Conservation (phyloP, 1,140 invertebrate genomes). For the Drosophila simulans region DNA sequence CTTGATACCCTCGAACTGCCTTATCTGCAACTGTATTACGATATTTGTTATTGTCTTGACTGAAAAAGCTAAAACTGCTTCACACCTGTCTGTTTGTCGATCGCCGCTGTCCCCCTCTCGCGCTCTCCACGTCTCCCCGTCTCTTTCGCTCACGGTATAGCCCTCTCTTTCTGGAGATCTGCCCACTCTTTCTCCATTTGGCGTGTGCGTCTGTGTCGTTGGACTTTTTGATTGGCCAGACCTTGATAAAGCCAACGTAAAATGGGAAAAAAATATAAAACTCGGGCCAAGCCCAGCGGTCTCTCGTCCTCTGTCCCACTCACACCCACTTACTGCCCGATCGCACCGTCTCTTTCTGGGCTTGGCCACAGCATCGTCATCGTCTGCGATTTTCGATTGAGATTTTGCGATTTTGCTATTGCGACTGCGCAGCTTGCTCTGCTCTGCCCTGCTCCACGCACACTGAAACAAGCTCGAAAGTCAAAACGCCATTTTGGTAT, state of each 20-base stretch:
- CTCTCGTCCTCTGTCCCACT: constrained; percentile 5
- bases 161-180: constrained; percentile 3
- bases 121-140: neutral
- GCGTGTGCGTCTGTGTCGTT: constrained; percentile 50
- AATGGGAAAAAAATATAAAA: constrained; percentile 22
- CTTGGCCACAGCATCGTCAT: constrained; percentile 65
- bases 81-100: constrained; percentile 57
- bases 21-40: constrained; percentile 70
- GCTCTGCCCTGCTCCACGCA: constrained; percentile 2
- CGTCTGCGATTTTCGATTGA: constrained; percentile 29
- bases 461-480: constrained; percentile 2
- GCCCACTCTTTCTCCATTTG: constrained; percentile 31
- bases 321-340: neutral
- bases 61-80: constrained; percentile 58
- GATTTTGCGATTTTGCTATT: constrained; percentile 13
- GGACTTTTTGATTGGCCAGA: constrained; percentile 81
- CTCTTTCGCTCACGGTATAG: constrained; percentile 7
- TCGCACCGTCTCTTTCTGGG: constrained; percentile 42
- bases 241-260: constrained; percentile 64
- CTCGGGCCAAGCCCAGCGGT: constrained; percentile 52
- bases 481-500: constrained; percentile 28
- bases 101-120: constrained; percentile 3
- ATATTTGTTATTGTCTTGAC: constrained; percentile 61
- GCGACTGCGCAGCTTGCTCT: constrained; percentile 57
- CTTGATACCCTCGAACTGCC: constrained; percentile 2